Base-by-base conservation (phyloP, 2,888 invertebrate genomes). In the Helicoverpa assulta region DNA sequence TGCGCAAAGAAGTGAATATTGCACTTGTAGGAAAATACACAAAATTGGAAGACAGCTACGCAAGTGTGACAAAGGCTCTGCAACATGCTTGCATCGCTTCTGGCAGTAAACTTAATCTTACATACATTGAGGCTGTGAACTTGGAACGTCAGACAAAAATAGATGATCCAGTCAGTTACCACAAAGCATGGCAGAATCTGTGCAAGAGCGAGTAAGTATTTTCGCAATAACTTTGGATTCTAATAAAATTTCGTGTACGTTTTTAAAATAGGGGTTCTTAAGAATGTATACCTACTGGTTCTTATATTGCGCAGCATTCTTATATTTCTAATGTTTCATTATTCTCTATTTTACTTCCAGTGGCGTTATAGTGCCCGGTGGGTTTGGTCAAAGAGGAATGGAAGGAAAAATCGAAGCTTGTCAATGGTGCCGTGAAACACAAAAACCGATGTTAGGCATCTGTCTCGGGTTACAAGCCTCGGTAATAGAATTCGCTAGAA, bases 381-480 rank as follows among this genome's bases (percentile, higher is more conserved):
- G 99, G 14, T 99, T 99, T 91, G 99, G 99, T 0, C 97, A 97
- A 81, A 97, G 99, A 66, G 99, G 99, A 6, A 97, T 99, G 88
- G 99, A 99, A 91, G 99, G 99, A 0, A 99, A 99, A 95, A 98
- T 99, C 59, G 97, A 97, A 73, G 99, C 99, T 0, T 98, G 98
- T 82, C 96, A 98, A 85, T 99, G 99, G 98, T 99, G 99, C 73
- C 96, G 99, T 51, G 97, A 97, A 85, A 99, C 98, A 60, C 97
- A 97, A 58, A 98, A 98, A 88, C 99, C 99, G 0, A 98, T 98
- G 93, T 96, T 99, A 19, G 99, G 99, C 0, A 98, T 99, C 81
- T 99, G 99, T 89, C 96, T 99, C n/a, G 99, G 99, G 6, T 96
- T 99, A 75, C 99, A 99, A 96, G 98, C 99, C 26, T 98, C 99